These are phyloP conservation scores for Cossypha polioptera DNA, from an alignment of 2,797 vertebrate genomes.

Conservation along the genomic window DNA sequence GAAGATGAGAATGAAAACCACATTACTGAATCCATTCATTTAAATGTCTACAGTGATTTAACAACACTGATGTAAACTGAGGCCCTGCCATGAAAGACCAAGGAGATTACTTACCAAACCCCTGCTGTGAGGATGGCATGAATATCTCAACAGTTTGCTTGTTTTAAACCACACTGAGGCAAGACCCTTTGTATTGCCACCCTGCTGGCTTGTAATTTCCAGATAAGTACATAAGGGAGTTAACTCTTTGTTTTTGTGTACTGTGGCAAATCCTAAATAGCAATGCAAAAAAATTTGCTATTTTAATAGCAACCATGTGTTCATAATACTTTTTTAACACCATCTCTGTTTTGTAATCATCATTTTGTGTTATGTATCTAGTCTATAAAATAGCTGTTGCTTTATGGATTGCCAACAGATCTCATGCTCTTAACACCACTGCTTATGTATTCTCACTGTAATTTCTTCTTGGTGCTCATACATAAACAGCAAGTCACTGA, in stretches of 20 bases:
- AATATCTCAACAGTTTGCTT: neutral
- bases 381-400: neutral
- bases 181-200: neutral
- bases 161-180: neutral
- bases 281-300: neutral
- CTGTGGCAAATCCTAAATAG: neutral
- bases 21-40: neutral
- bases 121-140: neutral
- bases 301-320: neutral
- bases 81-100: neutral
- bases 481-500: neutral
- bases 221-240: neutral
- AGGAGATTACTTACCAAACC: neutral
- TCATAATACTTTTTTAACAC: neutral
- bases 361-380: neutral
- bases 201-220: neutral
- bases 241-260: neutral
- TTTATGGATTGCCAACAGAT: neutral
- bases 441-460: neutral
- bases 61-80: neutral
- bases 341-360: neutral
- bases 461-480: neutral
- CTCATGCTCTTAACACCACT: neutral
- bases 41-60: neutral
- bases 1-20: neutral